These are phyloP conservation scores for Epinotia brunnichana DNA, from an alignment of 2,888 invertebrate species.

Conservation along the genomic window DNA sequence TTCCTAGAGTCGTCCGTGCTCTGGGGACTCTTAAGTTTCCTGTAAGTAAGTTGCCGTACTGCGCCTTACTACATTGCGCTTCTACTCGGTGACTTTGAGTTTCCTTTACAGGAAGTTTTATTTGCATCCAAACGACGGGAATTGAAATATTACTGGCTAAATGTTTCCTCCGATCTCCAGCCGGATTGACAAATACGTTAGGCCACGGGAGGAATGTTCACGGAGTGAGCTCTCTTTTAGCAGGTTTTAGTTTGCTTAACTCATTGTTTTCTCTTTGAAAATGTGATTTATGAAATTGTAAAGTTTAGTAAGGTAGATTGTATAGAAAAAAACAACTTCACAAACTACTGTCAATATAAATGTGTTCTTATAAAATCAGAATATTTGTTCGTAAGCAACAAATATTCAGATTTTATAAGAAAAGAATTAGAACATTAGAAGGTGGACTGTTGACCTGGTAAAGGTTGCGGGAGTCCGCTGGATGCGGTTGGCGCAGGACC, in stretches of 20 bases:
- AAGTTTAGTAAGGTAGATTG: no score
- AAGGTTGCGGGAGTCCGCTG: no score
- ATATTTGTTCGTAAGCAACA: no score
- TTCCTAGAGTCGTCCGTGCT: no score
- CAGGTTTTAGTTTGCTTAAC: background rate
- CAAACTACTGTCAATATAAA: no score
- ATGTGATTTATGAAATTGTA: no score
- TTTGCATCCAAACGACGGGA: conserved; percentile 36
- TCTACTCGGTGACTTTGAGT: conserved; percentile 35
- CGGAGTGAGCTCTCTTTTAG: background rate
- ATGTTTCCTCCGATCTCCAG: conserved; percentile 26
- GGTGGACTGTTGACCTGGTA: no score
- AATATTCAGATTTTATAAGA: no score
- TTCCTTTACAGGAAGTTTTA: conserved; percentile 39
- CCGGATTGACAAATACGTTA: conserved; percentile 11
- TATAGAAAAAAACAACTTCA: no score
- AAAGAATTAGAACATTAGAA: no score
- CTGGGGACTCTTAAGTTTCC: background rate
- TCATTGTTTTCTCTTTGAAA: background rate
- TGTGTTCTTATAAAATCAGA: no score
- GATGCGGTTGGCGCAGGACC: no score
- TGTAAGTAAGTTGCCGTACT: conserved; percentile 8
- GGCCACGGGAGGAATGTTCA: background rate
- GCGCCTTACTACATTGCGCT: background rate
- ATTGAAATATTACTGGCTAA: conserved; percentile 41